phyloP scores from a whole-genome alignment of 2,888 invertebrate genomes.

The Anorthoa munda region DNA sequence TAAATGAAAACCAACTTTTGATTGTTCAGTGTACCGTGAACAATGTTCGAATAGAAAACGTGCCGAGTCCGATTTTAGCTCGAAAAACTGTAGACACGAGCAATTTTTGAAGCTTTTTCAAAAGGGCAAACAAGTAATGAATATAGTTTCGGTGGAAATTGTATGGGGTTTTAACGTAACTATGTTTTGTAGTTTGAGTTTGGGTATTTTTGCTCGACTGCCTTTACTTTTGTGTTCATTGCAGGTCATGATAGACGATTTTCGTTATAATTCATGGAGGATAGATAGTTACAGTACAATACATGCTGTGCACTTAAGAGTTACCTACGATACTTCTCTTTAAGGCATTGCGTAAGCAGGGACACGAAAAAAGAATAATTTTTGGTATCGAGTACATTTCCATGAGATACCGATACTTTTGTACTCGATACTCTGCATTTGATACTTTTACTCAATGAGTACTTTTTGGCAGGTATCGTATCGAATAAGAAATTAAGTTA shows the following conservation, averaged over 20 bases:
- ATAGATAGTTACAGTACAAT: not conserved
- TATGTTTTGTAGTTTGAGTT: constrained; percentile 23
- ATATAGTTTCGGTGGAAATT: constrained; percentile 64
- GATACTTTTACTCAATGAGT: too few relatives aligned
- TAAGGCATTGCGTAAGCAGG: too few relatives aligned
- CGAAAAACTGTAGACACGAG: constrained; percentile 63
- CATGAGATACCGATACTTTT: too few relatives aligned
- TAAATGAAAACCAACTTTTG: constrained; percentile 85
- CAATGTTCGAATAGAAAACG: constrained; percentile 66
- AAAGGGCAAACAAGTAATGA: constrained; percentile 69
- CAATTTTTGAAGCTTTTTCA: constrained; percentile 69
- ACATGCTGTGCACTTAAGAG: too few relatives aligned
- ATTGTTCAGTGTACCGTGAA: constrained; percentile 75
- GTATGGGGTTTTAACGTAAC: constrained; percentile 29
- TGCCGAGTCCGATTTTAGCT: constrained; percentile 40
- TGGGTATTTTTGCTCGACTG: not conserved
- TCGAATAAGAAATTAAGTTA: too few relatives aligned
- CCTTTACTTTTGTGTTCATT: constrained; percentile 7
- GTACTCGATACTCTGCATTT: too few relatives aligned
- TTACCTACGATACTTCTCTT: too few relatives aligned
- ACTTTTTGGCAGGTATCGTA: too few relatives aligned
- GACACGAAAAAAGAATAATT: too few relatives aligned
- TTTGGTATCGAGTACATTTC: too few relatives aligned
- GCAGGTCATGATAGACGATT: not conserved
- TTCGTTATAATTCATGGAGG: not conserved